Percentiles rank a stretch among this genome's conserved stretches.
These are phyloP conservation scores for Cecropterus lyciades DNA, from an alignment of 1,140 invertebrate species.

Conservation along the genomic window DNA sequence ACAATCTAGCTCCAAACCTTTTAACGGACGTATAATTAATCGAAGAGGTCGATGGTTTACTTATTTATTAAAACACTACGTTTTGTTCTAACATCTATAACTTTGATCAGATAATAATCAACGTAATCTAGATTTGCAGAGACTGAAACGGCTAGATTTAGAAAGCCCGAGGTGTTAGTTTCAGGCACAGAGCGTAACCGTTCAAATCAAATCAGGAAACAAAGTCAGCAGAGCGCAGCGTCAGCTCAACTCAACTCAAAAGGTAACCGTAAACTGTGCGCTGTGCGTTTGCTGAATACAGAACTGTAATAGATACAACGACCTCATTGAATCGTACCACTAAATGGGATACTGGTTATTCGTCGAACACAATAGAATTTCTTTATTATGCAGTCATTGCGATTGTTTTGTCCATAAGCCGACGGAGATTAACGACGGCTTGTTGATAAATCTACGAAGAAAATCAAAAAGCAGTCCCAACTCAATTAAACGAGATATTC, in stretches of 20 bases:
- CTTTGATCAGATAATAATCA: not conserved
- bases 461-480: conserved; percentile 1
- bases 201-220: conserved; percentile 47
- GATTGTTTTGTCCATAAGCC: conserved; percentile 15
- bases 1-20: no score
- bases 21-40: no score
- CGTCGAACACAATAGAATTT: conserved; percentile 22
- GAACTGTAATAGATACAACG: conserved; percentile 35
- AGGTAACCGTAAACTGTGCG: conserved; percentile 43
- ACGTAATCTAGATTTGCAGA: not conserved
- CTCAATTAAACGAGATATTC: not conserved
- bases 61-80: no score
- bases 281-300: conserved; percentile 22
- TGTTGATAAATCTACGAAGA: conserved; percentile 1
- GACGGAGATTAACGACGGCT: conserved; percentile 3
- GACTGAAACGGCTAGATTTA: conserved; percentile 18
- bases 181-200: conserved; percentile 35
- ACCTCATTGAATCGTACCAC: conserved; percentile 26
- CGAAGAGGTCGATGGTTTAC: no score
- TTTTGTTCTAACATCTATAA: no score
- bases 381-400: conserved; percentile 17
- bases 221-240: conserved; percentile 42
- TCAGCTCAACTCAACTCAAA: conserved; percentile 45
- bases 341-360: conserved; percentile 22
- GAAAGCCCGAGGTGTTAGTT: conserved; percentile 28